Evolutionary conservation across 37 sponge, comb jelly and placozoan species (phyloP).

Genomic region (Ephydatia muelleri): DNA sequence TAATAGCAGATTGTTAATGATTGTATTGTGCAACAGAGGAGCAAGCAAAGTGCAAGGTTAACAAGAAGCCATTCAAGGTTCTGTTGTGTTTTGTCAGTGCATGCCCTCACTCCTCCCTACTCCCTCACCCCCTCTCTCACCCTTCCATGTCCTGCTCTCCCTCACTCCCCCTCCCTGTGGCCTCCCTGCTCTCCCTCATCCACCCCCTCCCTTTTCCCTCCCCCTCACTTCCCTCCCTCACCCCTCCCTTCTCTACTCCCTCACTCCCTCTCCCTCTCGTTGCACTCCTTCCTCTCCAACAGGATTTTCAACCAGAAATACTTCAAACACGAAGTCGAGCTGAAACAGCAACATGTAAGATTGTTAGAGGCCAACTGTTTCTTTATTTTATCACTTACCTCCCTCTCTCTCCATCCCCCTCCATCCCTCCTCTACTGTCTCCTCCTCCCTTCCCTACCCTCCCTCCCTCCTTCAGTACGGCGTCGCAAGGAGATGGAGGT

Average conservation of each 20-base stretch:
- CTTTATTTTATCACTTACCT: too few relatives aligned
- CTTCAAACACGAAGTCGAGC: constrained; percentile 31
- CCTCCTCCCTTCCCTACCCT: neutral
- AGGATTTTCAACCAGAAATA: constrained; percentile 50
- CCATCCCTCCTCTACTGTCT: neutral
- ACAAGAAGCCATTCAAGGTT: neutral
- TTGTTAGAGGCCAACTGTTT: neutral
- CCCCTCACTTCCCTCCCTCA: neutral
- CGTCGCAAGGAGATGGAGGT: constrained; percentile 29
- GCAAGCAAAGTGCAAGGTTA: neutral
- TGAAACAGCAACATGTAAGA: constrained; percentile 29
- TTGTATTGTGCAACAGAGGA: neutral
- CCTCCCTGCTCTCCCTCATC: neutral
- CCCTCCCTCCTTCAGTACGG: neutral
- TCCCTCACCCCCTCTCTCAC: neutral
- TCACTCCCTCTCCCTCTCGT: neutral
- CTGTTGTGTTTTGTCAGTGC: too few relatives aligned
- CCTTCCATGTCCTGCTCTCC: neutral
- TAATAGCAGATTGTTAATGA: neutral
- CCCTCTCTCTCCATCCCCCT: neutral
- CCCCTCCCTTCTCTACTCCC: neutral
- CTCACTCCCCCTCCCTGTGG: neutral
- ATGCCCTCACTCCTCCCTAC: too few relatives aligned
- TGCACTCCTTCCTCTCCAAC: neutral
- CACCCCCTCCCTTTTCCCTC: neutral